Evolutionary conservation across 1,140 invertebrate species (phyloP), one percentile per base, ranked within the genome.

Genomic region (Homalodisca vitripennis): DNA sequence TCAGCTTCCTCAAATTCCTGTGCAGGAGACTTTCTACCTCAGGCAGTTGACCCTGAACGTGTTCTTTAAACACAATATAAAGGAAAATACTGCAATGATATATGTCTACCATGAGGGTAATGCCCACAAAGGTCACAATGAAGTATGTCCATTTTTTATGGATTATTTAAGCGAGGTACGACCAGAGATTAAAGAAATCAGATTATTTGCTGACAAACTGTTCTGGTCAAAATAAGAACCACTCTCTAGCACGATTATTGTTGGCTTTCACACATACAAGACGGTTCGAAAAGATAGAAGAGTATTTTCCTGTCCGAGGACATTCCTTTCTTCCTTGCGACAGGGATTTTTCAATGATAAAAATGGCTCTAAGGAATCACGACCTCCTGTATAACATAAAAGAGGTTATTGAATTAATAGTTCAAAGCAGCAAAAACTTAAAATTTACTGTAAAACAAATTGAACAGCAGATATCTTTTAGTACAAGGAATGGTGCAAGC

Each of bases 21-120:
- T 75, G 48, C 72, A 74, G 47, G 72, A 75, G 51, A 67, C 63
- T 26, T 75, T 74, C 65, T 74, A 78, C 71, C 69, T 70, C 64
- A 66, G 76, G n/a, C 76, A 79, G 62, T 73, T 78, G 27, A 78
- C 72, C 70, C 67, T 78, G 53, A 73, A 73, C 73, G 68, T 66
- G 14, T 76, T 78, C 69, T 66, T 10, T 41, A 65, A 31, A 20
- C 63, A 34, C 6, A 31, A 65, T 65, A 30, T 65, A 41, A 65
- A 41, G 34, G 34, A 26, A 20, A 31, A 31, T 22, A 65, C 26
- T 20, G 63, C 63, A 17, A 65, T 30, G 26, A 65, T 34, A 26
- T 65, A 34, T 26, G 41, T 71, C 17, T 71, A 71, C 48, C 47
- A 71, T 62, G 67, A 70, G 60, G 70, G 67, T 26, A 62, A 20